phyloP scores from a whole-genome alignment of 2,797 vertebrate genomes.

The Rhadinocentrus ornatus region DNA sequence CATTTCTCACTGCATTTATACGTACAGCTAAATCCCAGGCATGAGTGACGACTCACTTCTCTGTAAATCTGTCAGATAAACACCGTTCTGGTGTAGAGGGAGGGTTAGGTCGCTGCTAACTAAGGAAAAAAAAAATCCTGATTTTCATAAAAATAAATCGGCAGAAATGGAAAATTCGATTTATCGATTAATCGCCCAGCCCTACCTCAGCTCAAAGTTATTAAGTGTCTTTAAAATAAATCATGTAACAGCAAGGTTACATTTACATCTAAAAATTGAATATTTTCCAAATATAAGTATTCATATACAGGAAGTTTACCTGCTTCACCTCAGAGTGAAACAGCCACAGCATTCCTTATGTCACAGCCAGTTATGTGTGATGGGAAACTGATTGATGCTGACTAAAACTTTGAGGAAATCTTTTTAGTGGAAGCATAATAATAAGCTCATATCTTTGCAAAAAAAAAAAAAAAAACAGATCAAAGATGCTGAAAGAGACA shows the following conservation, averaged over 20 bases:
- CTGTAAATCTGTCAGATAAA: too few relatives aligned
- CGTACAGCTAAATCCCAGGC: too few relatives aligned
- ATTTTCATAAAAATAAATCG: too few relatives aligned
- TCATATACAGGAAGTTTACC: conserved; percentile 16
- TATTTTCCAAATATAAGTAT: conserved; percentile 9
- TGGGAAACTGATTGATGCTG: conserved; percentile 12
- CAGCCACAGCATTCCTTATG: conserved; percentile 24
- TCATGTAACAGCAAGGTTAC: not conserved
- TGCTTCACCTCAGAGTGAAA: conserved; percentile 13
- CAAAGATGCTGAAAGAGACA: not conserved
- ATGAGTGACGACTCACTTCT: too few relatives aligned
- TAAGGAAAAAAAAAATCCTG: too few relatives aligned
- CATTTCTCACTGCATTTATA: too few relatives aligned
- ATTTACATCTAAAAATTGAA: conserved; percentile 13
- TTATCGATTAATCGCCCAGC: too few relatives aligned
- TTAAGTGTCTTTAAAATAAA: not conserved
- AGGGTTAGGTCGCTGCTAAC: too few relatives aligned
- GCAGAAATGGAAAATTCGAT: too few relatives aligned
- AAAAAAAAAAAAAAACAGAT: not conserved
- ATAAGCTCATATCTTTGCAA: not conserved
- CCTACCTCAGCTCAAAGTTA: too few relatives aligned
- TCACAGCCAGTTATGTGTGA: conserved; percentile 29
- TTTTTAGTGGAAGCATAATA: not conserved
- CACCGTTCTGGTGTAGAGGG: too few relatives aligned
- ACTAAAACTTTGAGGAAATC: not conserved